Evolutionary conservation across 2,113 vertebrate species (phyloP).

Genomic region (Corythaeola cristata): DNA sequence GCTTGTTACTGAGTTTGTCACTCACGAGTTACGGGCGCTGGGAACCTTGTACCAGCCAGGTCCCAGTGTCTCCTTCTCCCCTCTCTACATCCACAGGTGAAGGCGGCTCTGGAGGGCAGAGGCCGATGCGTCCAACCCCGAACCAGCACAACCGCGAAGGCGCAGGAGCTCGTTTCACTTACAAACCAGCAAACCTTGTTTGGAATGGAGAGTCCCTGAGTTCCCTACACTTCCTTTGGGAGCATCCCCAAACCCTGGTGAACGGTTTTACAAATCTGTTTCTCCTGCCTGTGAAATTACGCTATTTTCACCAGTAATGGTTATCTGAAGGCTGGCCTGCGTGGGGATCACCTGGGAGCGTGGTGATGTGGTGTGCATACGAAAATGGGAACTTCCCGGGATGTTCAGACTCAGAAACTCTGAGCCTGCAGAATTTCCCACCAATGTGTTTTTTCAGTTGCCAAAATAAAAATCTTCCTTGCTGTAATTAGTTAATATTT

Average conservation of each 20-base stretch:
- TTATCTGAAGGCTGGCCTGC: neutral
- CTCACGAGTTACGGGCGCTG: neutral
- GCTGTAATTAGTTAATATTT: neutral
- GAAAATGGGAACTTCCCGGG: rapidly evolving
- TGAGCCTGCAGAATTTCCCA: neutral
- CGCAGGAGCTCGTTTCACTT: rapidly evolving
- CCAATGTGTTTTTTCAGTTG: neutral
- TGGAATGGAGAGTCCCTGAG: no score
- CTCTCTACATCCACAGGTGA: neutral
- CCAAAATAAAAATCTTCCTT: neutral
- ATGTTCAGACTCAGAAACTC: neutral
- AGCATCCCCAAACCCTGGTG: neutral
- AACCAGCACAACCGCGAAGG: rapidly evolving
- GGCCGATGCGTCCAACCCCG: rapidly evolving
- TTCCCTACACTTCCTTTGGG: neutral
- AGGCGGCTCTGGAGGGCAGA: neutral
- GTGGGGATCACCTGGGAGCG: no score
- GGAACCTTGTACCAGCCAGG: neutral
- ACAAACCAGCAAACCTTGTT: neutral
- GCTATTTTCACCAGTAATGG: rapidly evolving
- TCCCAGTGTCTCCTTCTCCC: neutral
- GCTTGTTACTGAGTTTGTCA: neutral
- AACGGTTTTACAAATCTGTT: neutral
- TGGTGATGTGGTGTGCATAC: rapidly evolving
- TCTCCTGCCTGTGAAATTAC: neutral